These are phyloP conservation scores for Octodonta nipae DNA, from an alignment of 2,888 invertebrate genomes.

Conservation along the genomic window DNA sequence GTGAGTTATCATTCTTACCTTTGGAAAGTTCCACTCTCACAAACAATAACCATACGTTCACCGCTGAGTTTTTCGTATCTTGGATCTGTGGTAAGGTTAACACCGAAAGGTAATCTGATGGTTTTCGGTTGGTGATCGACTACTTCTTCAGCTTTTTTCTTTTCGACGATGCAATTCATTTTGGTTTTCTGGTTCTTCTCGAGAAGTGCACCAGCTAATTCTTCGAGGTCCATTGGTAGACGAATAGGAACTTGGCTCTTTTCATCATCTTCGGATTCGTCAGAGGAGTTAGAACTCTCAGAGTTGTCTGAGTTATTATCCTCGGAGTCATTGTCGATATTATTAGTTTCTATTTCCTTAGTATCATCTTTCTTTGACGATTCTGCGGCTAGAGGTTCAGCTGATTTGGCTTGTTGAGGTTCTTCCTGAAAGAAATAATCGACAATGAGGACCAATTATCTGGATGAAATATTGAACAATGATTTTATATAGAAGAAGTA, in stretches of 20 bases:
- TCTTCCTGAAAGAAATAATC: slow-evolving; percentile 18
- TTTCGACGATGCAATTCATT: slow-evolving; percentile 84
- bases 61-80: slow-evolving; percentile 61
- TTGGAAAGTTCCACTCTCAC: slow-evolving; percentile 66
- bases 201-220: slow-evolving; percentile 61
- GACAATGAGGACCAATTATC: neutral
- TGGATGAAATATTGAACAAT: neutral
- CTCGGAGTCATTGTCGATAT: slow-evolving; percentile 11
- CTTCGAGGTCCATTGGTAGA: slow-evolving; percentile 74
- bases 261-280: slow-evolving; percentile 42
- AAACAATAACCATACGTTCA: slow-evolving; percentile 76
- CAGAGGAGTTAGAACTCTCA: slow-evolving; percentile 34
- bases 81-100: slow-evolving; percentile 57
- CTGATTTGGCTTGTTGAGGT: slow-evolving; percentile 16
- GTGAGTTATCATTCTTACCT: no score
- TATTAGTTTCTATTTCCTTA: slow-evolving; percentile 16
- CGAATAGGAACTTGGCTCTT: slow-evolving; percentile 55
- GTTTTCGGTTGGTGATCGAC: slow-evolving; percentile 60
- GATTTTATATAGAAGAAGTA: neutral
- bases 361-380: slow-evolving; percentile 8
- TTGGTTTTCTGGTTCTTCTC: slow-evolving; percentile 63
- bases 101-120: slow-evolving; percentile 49
- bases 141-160: slow-evolving; percentile 69
- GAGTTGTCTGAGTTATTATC: slow-evolving; percentile 10
- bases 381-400: slow-evolving; percentile 12